These are phyloP conservation scores for Sinosuthora webbiana DNA, from an alignment of 2,113 vertebrate genomes.

Conservation along the genomic window DNA sequence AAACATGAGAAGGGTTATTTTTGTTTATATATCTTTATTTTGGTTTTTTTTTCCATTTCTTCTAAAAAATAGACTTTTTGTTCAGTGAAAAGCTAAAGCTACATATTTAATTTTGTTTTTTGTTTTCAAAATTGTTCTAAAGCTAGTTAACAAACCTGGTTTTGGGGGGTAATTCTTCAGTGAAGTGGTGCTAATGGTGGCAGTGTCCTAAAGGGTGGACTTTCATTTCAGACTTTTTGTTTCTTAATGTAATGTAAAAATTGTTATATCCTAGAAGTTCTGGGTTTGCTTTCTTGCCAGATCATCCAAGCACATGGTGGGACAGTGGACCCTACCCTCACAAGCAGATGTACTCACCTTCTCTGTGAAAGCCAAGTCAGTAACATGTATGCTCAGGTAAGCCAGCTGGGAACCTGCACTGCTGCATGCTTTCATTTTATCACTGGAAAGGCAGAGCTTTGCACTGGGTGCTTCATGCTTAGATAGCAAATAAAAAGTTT, in stretches of 20 bases:
- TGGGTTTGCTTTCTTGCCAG: conserved; percentile 65
- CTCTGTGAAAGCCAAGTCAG: conserved; percentile 98
- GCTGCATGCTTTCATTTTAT: not conserved
- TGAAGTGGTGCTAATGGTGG: not conserved
- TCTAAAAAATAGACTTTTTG: not conserved
- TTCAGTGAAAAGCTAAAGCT: not conserved
- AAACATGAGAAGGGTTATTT: not conserved
- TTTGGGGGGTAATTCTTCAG: not conserved
- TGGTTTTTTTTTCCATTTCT: not conserved
- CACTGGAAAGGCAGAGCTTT: not conserved
- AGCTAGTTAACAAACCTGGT: not conserved
- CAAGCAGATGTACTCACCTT: conserved; percentile 90
- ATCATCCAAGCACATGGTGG: conserved; percentile 94
- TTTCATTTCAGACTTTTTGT: not conserved
- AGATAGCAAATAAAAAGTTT: not conserved
- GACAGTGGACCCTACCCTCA: conserved; percentile 85
- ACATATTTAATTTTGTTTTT: not conserved
- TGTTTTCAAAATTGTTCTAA: not conserved
- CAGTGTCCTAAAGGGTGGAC: not conserved
- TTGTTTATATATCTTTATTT: not conserved
- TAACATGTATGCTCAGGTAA: conserved; percentile 93
- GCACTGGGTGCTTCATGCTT: not conserved
- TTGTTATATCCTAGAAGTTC: not conserved
- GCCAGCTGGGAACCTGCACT: not conserved
- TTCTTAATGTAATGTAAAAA: not conserved